Base-by-base conservation (phyloP, 2,113 vertebrate species). In the Callocephalon fimbriatum region DNA sequence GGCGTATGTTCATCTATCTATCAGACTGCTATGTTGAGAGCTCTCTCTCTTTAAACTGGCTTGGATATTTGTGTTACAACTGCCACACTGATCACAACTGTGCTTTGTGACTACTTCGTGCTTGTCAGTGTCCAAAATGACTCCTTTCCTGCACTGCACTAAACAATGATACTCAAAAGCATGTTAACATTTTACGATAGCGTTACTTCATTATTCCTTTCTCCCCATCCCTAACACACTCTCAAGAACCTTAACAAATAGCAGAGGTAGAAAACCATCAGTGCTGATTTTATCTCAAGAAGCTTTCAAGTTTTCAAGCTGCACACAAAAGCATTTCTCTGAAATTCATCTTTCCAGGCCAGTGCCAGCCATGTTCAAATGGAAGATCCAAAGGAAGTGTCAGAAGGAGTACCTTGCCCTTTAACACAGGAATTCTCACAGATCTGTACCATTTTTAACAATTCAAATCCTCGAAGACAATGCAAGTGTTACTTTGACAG, bases 251-350 rank as follows among this genome's bases (percentile, higher is more conserved):
- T 31, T 8, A 70, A 70, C 37, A 50, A 94, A 76, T 22, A 45
- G 7, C 37, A 66, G 32, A 56, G 26, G 61, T 6, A 68, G 68
- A 18, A 73, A 59, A 15, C 22, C 32, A 58, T 11, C 62, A 68
- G 80, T 4, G 27, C 59, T 54, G 37, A 88, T 72, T 89, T 91
- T 50, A 65, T 32, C 45, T 62, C 37, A 19, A n/a, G 22, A 45
- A 79, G 61, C n/a, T 51, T 32, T n/a, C 9, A 9, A n/a, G 21
- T 42, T 84, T 65, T 18, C 32, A 74, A 79, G 19, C 48, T 16
- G 27, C 25, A 15, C 0, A 0, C 4, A 37, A 15, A 15, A 44
- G 14, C 1, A n/a, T 7, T 6, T 15, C 16, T 8, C 5, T 2
- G 1, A 4, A 0, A 35, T 65, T 51, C 53, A 20, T 58, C 87